Evolutionary conservation across 2,888 invertebrate genomes (phyloP).

Genomic region (Ferdinandea cuprea): DNA sequence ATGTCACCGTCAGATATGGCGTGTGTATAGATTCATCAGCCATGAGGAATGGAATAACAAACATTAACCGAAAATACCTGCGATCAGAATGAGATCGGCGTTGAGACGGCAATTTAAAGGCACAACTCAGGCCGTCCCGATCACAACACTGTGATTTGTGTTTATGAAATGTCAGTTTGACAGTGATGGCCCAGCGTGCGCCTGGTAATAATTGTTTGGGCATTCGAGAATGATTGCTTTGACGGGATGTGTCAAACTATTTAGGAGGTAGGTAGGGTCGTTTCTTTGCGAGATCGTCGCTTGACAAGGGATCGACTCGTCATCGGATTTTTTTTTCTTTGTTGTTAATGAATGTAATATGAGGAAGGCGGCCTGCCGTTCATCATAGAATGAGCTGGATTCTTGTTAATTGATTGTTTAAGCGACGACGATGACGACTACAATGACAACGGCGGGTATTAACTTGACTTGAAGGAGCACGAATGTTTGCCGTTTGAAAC

Average conservation of each 20-base stretch:
- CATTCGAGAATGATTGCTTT: constrained; percentile 60
- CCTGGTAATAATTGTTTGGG: constrained; percentile 68
- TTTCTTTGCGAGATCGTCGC: constrained; percentile 19
- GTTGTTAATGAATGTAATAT: constrained; percentile 33
- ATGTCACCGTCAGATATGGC: constrained; percentile 3
- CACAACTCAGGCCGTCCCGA: constrained; percentile 46
- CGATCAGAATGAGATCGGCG: constrained; percentile 58
- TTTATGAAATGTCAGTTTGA: constrained; percentile 67
- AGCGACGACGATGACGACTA: background rate
- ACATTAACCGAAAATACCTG: constrained; percentile 67
- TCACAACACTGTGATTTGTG: constrained; percentile 55
- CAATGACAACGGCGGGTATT: background rate
- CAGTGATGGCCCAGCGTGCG: constrained; percentile 67
- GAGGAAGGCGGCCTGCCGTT: background rate
- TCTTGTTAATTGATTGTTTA: constrained; percentile 38
- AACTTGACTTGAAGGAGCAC: background rate
- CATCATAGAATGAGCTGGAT: background rate
- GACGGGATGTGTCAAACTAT: constrained; percentile 70
- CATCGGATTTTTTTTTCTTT: constrained; percentile 34
- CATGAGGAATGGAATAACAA: constrained; percentile 17
- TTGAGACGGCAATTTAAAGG: constrained; percentile 65
- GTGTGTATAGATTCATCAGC: constrained; percentile 48
- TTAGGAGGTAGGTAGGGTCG: constrained; percentile 55
- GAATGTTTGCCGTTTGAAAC: background rate
- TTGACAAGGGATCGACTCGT: constrained; percentile 50